Base-by-base conservation (phyloP, 92 coral and sea anemone genomes). In the Galaxea fascicularis region DNA sequence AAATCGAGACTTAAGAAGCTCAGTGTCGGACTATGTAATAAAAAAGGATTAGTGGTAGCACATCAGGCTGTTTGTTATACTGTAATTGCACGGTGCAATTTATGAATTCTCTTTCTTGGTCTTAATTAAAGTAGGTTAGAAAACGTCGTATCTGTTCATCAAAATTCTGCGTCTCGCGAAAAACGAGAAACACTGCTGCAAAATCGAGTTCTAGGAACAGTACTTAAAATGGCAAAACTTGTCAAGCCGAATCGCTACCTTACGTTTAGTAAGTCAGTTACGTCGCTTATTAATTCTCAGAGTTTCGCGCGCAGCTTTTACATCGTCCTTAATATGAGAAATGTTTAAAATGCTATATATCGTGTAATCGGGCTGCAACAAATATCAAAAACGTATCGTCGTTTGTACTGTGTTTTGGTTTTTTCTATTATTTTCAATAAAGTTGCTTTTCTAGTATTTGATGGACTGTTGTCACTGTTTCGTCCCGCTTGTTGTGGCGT, bases 371-470 rank as follows among this genome's bases (percentile, higher is more conserved):
- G 74, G 84, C 75, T 68, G 27, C 29, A 27, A 20, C 7, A 25
- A 45, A 45, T 78, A 46, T 17, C 62, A 31, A 39, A 79, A 66
- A 66, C 31, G n/a, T 66, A 31, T 66, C 52, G 16, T 29, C 62
- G 39, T 51, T 79, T 67, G 74, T 79, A 65, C 51, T 47, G 52
- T 46, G 45, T 79, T 79, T 59, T 44, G 5, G 27, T 79, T 78
- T 66, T 52, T 70, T 70, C 41, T 39, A 79, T 56, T n/a, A n/a
- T n/a, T n/a, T 71, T 82, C 78, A 82, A 66, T 81, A 81, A 82
- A 82, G 77, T 57, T 80, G 17, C 65, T 80, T 80, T 79, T 66
- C 65, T 80, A 80, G 85, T 53, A 67, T 41, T 71, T 22, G 18
- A 9, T 62, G 25, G 8, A 13, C n/a, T 35, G 41, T 35, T 35